Base-by-base conservation (phyloP, 1,140 invertebrate species). In the Centruroides sculpturatus region DNA sequence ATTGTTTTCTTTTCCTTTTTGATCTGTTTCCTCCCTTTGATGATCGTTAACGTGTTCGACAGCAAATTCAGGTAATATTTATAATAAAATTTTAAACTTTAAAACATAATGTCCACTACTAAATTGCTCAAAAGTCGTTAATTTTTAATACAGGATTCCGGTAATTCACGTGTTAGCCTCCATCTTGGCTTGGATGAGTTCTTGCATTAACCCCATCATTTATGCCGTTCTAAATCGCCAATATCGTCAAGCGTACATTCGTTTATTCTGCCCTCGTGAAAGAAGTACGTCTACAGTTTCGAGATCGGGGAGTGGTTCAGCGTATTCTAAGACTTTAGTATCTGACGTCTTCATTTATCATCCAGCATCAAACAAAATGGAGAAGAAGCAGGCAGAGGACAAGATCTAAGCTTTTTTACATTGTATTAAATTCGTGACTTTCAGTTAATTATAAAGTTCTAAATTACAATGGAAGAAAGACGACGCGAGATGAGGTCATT, bases 171-270 rank as follows among this genome's bases (percentile, higher is more conserved):
- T 81, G 6, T 62, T 80, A 11, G 74, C 78, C 6, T 81, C 81
- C 64, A 67, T 82, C 8, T 67, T 81, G 55, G 71, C 81, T 34
- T 82, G 81, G 69, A 65, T 79, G 51, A 78, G 77, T n/a, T 75
- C 78, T 1, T 79, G 77, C 63, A 75, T 80, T 55, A 81, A 81
- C 68, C 80, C 80, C 0, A 72, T 81, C 34, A 78, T 81, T 48
- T 81, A 91, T 70, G 87, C 89, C 11, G 83, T 89, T 1, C 92
- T 91, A 85, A 90, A 87, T 63, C 84, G 83, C 0, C 88, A 91
- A 67, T 92, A 92, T 69, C 77, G 88, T 41, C 83, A 85, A 65
- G 88, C 88, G 1, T 91, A 91, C 69, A 51, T 61, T n/a, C 52
- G 59, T 0, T 55, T 67, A 10, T 62, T 67, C 7, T 65, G 64